Conservation (phyloP, 2,888 invertebrate species). For the Trissolcus japonicus region DNA sequence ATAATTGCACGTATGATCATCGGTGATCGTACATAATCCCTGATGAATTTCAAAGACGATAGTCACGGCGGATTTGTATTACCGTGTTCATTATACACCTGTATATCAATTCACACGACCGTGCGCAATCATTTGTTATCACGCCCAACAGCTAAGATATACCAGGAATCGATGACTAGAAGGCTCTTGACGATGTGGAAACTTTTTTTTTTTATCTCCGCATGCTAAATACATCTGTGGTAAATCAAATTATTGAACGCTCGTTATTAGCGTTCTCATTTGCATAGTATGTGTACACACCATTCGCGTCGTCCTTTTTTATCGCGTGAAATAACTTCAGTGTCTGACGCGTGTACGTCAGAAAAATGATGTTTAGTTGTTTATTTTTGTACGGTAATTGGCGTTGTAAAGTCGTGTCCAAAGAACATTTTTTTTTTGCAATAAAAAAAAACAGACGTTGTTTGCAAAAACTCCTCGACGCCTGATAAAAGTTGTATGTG, state of each 20-base stretch:
- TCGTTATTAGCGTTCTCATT: slow-evolving; percentile 14
- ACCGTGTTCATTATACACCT: slow-evolving; percentile 24
- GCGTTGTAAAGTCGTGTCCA: no score
- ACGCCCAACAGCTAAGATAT: slow-evolving; percentile 12
- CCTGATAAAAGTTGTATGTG: no score
- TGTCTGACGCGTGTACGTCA: not conserved
- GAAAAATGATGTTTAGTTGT: not conserved
- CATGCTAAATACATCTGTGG: not conserved
- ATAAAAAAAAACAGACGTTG: no score
- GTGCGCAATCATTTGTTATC: slow-evolving; percentile 35
- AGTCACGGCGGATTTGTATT: slow-evolving; percentile 30
- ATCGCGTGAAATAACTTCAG: slow-evolving; percentile 5
- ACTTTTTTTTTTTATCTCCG: slow-evolving; percentile 5
- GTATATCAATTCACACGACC: slow-evolving; percentile 34
- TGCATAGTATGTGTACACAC: not conserved
- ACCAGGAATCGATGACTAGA: slow-evolving; percentile 13
- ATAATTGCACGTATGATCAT: slow-evolving; percentile 13
- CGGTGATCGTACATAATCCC: slow-evolving; percentile 20
- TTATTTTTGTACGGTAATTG: not conserved
- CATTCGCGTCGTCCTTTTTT: slow-evolving; percentile 3
- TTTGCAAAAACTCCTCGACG: not conserved
- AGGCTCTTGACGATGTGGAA: not conserved
- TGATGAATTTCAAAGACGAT: slow-evolving; percentile 28
- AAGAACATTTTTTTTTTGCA: no score
- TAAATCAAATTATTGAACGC: slow-evolving; percentile 27